These are phyloP conservation scores for Ceratosolen solmsi DNA, from an alignment of 1,140 invertebrate genomes.

Conservation along the genomic window DNA sequence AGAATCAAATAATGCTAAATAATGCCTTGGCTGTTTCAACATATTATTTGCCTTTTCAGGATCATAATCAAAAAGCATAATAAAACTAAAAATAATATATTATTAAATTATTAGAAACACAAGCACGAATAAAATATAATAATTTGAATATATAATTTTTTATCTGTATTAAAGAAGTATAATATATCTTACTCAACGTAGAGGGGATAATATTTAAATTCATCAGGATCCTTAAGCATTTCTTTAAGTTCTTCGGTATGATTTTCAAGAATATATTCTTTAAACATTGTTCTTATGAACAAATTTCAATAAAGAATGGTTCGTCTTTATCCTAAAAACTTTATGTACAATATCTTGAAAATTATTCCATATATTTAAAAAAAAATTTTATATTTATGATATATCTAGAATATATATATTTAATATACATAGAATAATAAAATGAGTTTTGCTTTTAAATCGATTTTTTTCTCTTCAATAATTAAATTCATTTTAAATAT, in stretches of 20 bases:
- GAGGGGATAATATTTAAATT: conserved; percentile 68
- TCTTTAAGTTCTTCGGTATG: conserved; percentile 67
- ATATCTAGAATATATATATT: too few relatives aligned
- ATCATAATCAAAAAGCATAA: conserved; percentile 77
- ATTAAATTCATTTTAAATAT: too few relatives aligned
- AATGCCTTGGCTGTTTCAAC: conserved; percentile 73
- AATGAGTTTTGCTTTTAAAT: too few relatives aligned
- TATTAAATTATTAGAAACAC: conserved; percentile 21
- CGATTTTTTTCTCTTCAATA: too few relatives aligned
- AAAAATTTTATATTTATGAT: too few relatives aligned
- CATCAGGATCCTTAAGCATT: conserved; percentile 68
- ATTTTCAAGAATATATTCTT: conserved; percentile 65
- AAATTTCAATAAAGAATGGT: not conserved
- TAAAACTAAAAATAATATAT: conserved; percentile 74
- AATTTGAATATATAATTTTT: conserved; percentile 41
- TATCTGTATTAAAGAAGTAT: conserved; percentile 21
- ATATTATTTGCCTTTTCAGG: conserved; percentile 76
- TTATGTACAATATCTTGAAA: too few relatives aligned
- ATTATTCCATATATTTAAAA: too few relatives aligned
- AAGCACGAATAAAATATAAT: conserved; percentile 38
- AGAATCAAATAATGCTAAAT: conserved; percentile 78
- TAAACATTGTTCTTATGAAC: conserved; percentile 58
- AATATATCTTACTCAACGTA: conserved; percentile 71
- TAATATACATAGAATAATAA: too few relatives aligned
- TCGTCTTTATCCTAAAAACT: too few relatives aligned